These are phyloP conservation scores for Eupristina koningsbergeri DNA, from an alignment of 1,140 invertebrate species.

Conservation along the genomic window DNA sequence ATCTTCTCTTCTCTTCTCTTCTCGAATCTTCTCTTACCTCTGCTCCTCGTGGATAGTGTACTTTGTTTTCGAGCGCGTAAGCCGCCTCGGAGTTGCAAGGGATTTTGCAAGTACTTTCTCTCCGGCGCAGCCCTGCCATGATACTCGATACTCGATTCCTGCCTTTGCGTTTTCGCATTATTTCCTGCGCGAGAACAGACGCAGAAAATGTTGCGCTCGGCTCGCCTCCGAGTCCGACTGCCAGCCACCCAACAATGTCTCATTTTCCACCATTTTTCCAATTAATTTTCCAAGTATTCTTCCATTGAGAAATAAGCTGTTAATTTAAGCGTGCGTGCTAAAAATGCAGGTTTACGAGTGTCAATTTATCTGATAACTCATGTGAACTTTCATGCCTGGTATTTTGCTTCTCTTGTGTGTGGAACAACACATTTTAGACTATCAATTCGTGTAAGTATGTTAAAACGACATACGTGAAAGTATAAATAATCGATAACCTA, in stretches of 20 bases:
- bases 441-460: constrained; percentile 12
- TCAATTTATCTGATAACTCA: neutral
- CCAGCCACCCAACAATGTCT: neutral
- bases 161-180: neutral
- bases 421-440: neutral
- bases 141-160: neutral
- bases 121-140: neutral
- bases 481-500: neutral
- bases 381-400: neutral
- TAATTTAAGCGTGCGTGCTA: neutral
- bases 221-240: too few species aligned
- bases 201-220: too few species aligned
- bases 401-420: neutral
- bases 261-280: neutral
- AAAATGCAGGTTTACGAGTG: neutral
- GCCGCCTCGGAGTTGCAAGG: neutral
- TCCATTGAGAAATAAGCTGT: neutral
- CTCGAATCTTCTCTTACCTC: neutral
- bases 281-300: neutral
- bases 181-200: too few species aligned
- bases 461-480: constrained; percentile 12
- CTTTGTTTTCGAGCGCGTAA: constrained; percentile 17
- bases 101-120: constrained; percentile 24
- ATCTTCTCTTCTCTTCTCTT: neutral
- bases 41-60: neutral